Percentiles rank a stretch among this genome's conserved stretches.
Evolutionary conservation across 1,140 invertebrate genomes (phyloP).

Genomic region (Tetraneura akinire): DNA sequence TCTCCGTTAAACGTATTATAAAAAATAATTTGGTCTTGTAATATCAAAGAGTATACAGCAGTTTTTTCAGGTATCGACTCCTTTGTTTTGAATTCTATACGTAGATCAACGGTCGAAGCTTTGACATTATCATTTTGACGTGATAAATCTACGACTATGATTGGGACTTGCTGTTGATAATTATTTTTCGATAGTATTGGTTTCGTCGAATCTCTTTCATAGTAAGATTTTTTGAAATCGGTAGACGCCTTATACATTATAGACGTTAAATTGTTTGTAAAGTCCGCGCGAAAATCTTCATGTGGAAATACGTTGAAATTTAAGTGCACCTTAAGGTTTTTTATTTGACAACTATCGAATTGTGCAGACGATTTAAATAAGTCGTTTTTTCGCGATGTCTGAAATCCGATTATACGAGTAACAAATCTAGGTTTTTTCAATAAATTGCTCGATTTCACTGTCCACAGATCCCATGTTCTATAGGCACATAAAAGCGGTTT

Average conservation of each 20-base stretch:
- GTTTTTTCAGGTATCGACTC: constrained; percentile 55
- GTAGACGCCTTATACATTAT: constrained; percentile 56
- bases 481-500: constrained; percentile 56
- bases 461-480: constrained; percentile 58
- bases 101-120: constrained; percentile 54
- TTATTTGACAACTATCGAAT: constrained; percentile 56
- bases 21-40: constrained; percentile 56
- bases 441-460: constrained; percentile 56
- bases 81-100: constrained; percentile 56
- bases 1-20: constrained; percentile 55
- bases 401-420: constrained; percentile 54
- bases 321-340: constrained; percentile 57
- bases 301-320: constrained; percentile 57
- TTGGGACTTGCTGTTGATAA: constrained; percentile 53
- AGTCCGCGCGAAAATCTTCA: constrained; percentile 56
- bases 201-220: constrained; percentile 52
- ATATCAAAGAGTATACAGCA: constrained; percentile 57
- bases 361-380: constrained; percentile 25
- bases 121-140: constrained; percentile 57
- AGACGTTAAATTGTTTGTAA: constrained; percentile 17
- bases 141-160: constrained; percentile 57
- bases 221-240: constrained; percentile 56
- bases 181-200: constrained; percentile 50
- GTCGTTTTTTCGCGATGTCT: constrained; percentile 51
- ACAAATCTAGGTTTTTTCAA: constrained; percentile 56